Evolutionary conservation across 2,113 vertebrate genomes (phyloP).

Genomic region (Stegostoma tigrinum): DNA sequence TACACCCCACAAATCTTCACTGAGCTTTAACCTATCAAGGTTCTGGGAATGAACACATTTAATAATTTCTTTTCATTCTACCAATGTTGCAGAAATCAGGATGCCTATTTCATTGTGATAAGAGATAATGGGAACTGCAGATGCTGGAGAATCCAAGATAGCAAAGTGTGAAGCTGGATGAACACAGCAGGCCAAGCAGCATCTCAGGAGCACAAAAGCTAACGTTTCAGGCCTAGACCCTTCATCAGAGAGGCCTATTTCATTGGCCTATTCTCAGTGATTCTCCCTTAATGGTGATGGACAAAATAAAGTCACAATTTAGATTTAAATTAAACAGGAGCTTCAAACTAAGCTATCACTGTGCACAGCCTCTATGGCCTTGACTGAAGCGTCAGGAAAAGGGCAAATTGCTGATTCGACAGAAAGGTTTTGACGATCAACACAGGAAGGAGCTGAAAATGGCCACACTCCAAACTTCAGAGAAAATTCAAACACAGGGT

Average conservation of each 20-base stretch:
- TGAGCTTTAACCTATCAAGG: background rate
- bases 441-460: background rate
- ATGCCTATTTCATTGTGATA: background rate
- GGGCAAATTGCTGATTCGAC: background rate
- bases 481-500: background rate
- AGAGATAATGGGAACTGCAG: no score
- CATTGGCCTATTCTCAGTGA: background rate
- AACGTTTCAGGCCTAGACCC: no score
- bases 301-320: background rate
- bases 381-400: background rate
- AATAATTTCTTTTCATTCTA: background rate
- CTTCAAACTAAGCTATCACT: background rate
- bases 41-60: background rate
- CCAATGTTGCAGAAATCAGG: background rate
- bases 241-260: no score
- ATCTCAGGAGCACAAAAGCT: no score
- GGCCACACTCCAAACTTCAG: background rate
- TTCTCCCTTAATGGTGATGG: background rate
- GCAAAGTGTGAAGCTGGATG: no score
- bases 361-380: background rate
- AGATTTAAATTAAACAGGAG: background rate
- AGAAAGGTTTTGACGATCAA: background rate
- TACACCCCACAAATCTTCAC: background rate
- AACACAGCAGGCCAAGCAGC: no score
- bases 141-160: no score